phyloP scores from a whole-genome alignment of 2,797 vertebrate genomes.

The Botia almorhae region DNA sequence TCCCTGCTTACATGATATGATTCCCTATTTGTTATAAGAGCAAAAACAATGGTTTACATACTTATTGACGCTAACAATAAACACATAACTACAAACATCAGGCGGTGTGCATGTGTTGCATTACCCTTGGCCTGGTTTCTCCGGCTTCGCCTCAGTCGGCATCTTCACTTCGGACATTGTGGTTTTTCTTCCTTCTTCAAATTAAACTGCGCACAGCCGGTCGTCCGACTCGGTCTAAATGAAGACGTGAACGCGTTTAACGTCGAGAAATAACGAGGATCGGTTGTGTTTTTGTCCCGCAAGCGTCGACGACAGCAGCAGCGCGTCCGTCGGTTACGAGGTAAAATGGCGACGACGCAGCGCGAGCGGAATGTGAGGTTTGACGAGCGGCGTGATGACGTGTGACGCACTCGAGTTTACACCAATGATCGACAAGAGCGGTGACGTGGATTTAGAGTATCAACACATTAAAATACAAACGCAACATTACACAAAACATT shows the following conservation, averaged over 20 bases:
- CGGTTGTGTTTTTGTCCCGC: neutral
- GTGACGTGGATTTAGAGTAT: too few species aligned
- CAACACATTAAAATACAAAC: too few species aligned
- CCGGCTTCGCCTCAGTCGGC: constrained; percentile 72
- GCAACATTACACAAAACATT: too few species aligned
- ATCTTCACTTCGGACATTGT: constrained; percentile 64
- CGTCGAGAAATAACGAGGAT: neutral
- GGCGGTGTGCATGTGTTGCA: neutral
- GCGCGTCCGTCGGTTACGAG: neutral
- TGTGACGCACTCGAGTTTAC: neutral
- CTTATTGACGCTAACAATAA: neutral
- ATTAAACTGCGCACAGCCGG: neutral
- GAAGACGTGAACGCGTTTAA: neutral
- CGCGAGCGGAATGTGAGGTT: constrained; percentile 32
- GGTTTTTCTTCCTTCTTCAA: constrained; percentile 5
- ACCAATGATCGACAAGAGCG: neutral
- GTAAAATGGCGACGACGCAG: constrained; percentile 4
- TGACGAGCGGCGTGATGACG: constrained; percentile 40
- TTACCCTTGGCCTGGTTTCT: constrained; percentile 72
- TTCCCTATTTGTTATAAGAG: too few species aligned
- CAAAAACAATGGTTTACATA: neutral
- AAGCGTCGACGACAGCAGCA: neutral
- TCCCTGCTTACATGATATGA: too few species aligned
- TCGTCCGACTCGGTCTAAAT: neutral
- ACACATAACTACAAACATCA: too few species aligned